Percentiles rank a stretch among this genome's conserved stretches.
These are phyloP conservation scores for Euglossa dilemma DNA, from an alignment of 1,140 invertebrate genomes.

Conservation along the genomic window DNA sequence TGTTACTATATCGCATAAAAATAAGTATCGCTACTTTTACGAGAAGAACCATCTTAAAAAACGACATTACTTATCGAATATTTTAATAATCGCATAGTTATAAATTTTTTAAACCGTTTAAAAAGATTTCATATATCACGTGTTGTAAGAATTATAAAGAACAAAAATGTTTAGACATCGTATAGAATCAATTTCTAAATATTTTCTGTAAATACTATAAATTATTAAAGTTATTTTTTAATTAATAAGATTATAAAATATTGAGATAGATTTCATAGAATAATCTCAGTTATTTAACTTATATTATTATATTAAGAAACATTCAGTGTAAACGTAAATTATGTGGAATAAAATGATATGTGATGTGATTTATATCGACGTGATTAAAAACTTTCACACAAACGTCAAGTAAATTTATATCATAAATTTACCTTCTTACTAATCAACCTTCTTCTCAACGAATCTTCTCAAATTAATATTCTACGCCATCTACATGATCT, in stretches of 20 bases:
- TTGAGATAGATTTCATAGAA: not conserved
- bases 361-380: too few relatives aligned
- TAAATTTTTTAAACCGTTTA: not conserved
- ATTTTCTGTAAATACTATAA: not conserved
- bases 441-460: too few relatives aligned
- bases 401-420: too few relatives aligned
- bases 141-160: not conserved
- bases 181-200: not conserved
- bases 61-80: slow-evolving; percentile 18
- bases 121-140: not conserved
- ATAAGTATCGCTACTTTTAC: not conserved
- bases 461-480: too few relatives aligned
- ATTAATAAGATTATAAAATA: too few relatives aligned
- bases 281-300: not conserved
- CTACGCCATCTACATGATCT: too few relatives aligned
- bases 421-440: too few relatives aligned
- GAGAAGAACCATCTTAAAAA: not conserved
- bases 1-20: not conserved
- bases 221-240: too few relatives aligned
- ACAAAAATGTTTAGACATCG: not conserved
- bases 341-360: too few relatives aligned
- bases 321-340: too few relatives aligned
- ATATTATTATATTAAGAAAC: not conserved
- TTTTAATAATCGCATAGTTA: not conserved
- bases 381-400: too few relatives aligned